Base-by-base conservation (phyloP, 2,113 vertebrate genomes). In the Parus major region DNA sequence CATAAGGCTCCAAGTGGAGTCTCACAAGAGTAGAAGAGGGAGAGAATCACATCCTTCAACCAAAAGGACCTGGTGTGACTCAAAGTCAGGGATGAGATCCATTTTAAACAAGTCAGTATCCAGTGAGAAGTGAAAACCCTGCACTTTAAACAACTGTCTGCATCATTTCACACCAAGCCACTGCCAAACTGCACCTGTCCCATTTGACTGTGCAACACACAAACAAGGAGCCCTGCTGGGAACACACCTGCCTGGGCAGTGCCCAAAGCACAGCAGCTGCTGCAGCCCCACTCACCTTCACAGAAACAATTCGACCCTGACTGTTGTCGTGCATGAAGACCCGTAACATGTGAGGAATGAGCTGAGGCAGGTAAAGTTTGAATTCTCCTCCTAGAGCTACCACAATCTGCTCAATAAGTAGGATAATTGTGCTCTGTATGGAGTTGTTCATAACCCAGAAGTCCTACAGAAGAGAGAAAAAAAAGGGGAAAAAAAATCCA, bases 261-360 rank as follows among this genome's bases (percentile, higher is more conserved):
- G 8, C 36, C 42, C 66, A 75, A 4, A 27, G 7, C 22, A 12
- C 28, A 17, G 23, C 70, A 39, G 29, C 2, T 15, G 19, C 46
- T 39, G 44, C 55, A 60, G 78, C 41, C 36, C 57, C 29, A 15
- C 97, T 97, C 94, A 99, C 99, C 99, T 99, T 99, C 88, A 99
- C 99, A 71, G 99, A 99, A 47, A 99, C 99, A 1, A 98, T 98
- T 63, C 99, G 99, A 3, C 99, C 99, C 8, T 98, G 97, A 93
- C 99, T 99, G 93, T 97, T 99, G 98, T 99, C 99, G 0, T 99
- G 99, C 99, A 99, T 99, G 97, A 99, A 99, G 93, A 99, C 99
- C 1, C 99, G 98, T 36, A 99, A 94, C 99, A 99, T 99, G 96
- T 99, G 99, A 9, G 99, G 99, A 90, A 99, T 99, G 50, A 99